Evolutionary conservation across 2,797 vertebrate genomes (phyloP), one percentile per base, ranked within the genome.

Genomic region (Ispidina picta): DNA sequence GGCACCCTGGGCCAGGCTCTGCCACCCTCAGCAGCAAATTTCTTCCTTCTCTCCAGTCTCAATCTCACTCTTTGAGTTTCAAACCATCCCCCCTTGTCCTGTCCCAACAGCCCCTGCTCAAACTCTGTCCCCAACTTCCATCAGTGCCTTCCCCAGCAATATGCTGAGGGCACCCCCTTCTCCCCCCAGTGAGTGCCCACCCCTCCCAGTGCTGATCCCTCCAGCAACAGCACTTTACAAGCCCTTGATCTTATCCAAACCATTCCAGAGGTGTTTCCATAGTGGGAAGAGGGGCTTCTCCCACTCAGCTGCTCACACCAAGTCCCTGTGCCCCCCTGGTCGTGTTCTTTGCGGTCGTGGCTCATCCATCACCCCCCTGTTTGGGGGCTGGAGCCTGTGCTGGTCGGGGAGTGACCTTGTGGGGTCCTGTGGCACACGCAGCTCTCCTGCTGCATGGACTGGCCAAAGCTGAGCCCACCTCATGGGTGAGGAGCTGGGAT

Each of bases 401-500:
- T 60, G 35, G 9, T 9, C 19, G 3, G 41, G 37, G 18, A 35
- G 28, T 0, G 2, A 37, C 9, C 22, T 10, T 9, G 23, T 1
- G 21, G 54, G 29, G 8, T 0, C 48, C 7, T 12, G 20, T 33
- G 63, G 49, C 10, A 35, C 51, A 46, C 0, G 1, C 8, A 51
- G 18, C 31, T 51, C 20, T 58, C 10, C 44, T 31, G 46, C 46
- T 48, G 46, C 46, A 14, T 13, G 46, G 46, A 48, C 12, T 25
- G 43, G 16, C 22, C 2, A 2, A 49, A 48, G 39, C 39, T 15
- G 46, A 26, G 66, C 23, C 16, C 23, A 28, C 46, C 46, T 58
- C 0, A 0, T 1, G 1, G 20, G 17, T 54, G 58, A 58, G 54
- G 70, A 63, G 9, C 51, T 0, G 0, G 12, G 20, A 37, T 19